A percentile compares a stretch with the other conserved stretches of the same genome.
These are phyloP conservation scores for Heteromormyrus szaboi DNA, from an alignment of 2,797 vertebrate genomes.

Conservation along the genomic window DNA sequence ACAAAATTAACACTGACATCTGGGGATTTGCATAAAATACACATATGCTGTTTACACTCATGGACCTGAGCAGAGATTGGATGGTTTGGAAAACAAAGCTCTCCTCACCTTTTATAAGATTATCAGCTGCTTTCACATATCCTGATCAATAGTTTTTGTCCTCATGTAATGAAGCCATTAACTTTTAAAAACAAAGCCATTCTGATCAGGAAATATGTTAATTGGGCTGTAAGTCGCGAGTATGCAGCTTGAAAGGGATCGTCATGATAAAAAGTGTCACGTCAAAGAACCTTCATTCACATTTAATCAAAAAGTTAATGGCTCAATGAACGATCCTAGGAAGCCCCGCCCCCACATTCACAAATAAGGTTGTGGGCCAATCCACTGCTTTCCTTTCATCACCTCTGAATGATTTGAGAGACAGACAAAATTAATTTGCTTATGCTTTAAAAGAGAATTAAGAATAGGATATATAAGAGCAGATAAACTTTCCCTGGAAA, in stretches of 20 bases:
- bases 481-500: slow-evolving; percentile 10
- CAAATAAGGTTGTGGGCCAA: background rate
- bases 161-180: background rate
- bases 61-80: background rate
- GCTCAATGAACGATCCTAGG: background rate
- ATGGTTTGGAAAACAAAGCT: background rate
- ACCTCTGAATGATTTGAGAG: background rate
- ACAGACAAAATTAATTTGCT: background rate
- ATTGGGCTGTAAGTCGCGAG: background rate
- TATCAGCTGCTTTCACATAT: background rate
- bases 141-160: background rate
- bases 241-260: background rate
- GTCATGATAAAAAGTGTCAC: background rate
- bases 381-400: background rate
- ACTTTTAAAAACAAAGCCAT: background rate
- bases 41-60: background rate
- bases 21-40: background rate
- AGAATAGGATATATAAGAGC: background rate
- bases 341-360: background rate
- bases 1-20: background rate
- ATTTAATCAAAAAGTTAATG: background rate
- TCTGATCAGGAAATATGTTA: background rate
- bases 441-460: background rate
- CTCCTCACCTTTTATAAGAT: background rate
- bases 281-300: background rate